Evolutionary conservation across 2,888 invertebrate genomes (phyloP).

Genomic region (Ecliptopera silaceata): DNA sequence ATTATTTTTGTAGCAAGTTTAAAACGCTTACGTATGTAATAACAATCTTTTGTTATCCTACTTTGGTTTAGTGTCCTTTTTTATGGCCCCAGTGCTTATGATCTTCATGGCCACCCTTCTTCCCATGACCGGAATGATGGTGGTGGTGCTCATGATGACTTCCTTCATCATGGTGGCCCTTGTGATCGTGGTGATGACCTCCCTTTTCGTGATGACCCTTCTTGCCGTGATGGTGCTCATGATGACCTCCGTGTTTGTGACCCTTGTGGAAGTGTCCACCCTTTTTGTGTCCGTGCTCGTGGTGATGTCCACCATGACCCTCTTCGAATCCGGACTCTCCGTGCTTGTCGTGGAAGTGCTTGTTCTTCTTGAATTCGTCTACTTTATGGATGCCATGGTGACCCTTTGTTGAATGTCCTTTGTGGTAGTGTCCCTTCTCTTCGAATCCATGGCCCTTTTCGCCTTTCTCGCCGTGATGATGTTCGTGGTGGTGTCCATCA

Average conservation of each 20-base stretch:
- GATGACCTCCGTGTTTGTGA: slow-evolving; percentile 89
- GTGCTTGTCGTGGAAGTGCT: slow-evolving; percentile 92
- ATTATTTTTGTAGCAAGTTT: neutral
- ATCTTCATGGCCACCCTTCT: slow-evolving; percentile 90
- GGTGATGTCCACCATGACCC: slow-evolving; percentile 89
- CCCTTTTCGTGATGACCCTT: slow-evolving; percentile 92
- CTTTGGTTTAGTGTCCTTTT: slow-evolving; percentile 69
- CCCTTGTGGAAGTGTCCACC: slow-evolving; percentile 91
- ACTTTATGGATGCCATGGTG: slow-evolving; percentile 92
- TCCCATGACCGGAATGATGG: slow-evolving; percentile 88
- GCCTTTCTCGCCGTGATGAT: slow-evolving; percentile 85
- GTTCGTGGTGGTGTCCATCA: slow-evolving; percentile 85
- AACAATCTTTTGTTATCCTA: slow-evolving; percentile 24
- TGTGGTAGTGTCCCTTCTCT: slow-evolving; percentile 87
- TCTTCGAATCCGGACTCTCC: slow-evolving; percentile 90
- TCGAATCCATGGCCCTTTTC: slow-evolving; percentile 83
- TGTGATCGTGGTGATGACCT: slow-evolving; percentile 89
- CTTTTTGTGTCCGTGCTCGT: slow-evolving; percentile 90
- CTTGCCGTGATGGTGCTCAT: slow-evolving; percentile 91
- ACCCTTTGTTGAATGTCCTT: slow-evolving; percentile 93
- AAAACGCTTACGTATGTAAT: slow-evolving; percentile 23
- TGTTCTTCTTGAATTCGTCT: slow-evolving; percentile 92
- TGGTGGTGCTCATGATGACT: slow-evolving; percentile 90
- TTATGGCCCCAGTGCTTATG: slow-evolving; percentile 91
- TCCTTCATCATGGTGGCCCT: slow-evolving; percentile 90